These are phyloP conservation scores for Novumbra hubbsi DNA, from an alignment of 2,797 vertebrate species.

Conservation along the genomic window DNA sequence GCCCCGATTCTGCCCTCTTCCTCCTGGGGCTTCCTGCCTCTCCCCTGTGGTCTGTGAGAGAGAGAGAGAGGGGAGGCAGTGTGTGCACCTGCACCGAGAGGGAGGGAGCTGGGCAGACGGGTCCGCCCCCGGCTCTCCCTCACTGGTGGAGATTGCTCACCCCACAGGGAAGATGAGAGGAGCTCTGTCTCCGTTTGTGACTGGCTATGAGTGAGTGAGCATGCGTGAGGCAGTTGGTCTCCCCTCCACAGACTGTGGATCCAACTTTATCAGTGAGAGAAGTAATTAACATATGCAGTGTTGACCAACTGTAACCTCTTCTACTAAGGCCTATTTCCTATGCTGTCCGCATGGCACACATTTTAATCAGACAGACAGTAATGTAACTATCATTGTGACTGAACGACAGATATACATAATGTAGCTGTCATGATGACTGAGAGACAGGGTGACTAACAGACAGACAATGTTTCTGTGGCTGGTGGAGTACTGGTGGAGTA, in stretches of 20 bases:
- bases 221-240: background rate
- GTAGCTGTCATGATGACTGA: background rate
- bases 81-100: constrained; percentile 13
- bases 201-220: background rate
- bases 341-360: background rate
- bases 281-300: background rate
- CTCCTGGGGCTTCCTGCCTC: constrained; percentile 23
- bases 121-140: constrained; percentile 30
- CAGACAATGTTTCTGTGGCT: too few species aligned
- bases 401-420: too few species aligned
- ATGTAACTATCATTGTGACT: background rate
- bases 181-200: background rate
- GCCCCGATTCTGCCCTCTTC: constrained; percentile 13
- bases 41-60: constrained; percentile 1
- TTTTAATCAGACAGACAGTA: background rate
- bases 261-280: background rate
- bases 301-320: background rate
- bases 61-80: constrained; percentile 15
- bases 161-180: constrained; percentile 30
- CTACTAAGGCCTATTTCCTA: background rate
- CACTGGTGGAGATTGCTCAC: constrained; percentile 45
- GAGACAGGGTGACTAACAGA: too few species aligned
- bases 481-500: constrained; percentile 24
- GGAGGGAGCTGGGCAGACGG: constrained; percentile 15
- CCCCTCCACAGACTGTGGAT: background rate